These are phyloP conservation scores for Siniperca chuatsi DNA, from an alignment of 2,113 vertebrate genomes.

Conservation along the genomic window DNA sequence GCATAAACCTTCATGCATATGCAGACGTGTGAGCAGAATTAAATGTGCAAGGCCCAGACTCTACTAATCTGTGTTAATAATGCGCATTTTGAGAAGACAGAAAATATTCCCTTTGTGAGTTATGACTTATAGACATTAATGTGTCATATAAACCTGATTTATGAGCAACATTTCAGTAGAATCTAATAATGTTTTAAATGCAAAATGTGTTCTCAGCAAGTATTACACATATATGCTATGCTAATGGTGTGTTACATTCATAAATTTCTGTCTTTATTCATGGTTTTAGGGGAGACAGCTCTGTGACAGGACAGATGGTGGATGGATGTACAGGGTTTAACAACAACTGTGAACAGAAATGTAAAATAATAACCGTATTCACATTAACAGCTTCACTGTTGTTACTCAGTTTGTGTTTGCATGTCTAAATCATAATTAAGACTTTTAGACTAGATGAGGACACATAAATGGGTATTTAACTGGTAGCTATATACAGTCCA, in stretches of 20 bases:
- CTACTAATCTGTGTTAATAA: not conserved
- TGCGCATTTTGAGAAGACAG: not conserved
- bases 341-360: constrained; percentile 13
- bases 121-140: not conserved
- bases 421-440: not conserved
- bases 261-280: constrained; percentile 20
- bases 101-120: not conserved
- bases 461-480: not conserved
- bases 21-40: not conserved
- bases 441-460: constrained; percentile 4
- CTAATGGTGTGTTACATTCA: constrained; percentile 18
- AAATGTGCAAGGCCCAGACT: not conserved
- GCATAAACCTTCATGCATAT: not conserved
- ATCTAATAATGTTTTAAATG: not conserved
- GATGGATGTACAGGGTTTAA: constrained; percentile 13
- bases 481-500: not conserved
- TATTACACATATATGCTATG: not conserved
- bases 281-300: not conserved
- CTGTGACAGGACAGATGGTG: constrained; percentile 13
- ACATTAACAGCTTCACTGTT: not conserved
- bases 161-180: not conserved
- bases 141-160: not conserved
- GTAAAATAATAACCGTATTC: constrained; percentile 7
- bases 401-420: constrained; percentile 9
- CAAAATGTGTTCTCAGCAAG: not conserved